Conservation (phyloP, 2,113 vertebrate genomes). For the Cercopithecus mona region DNA sequence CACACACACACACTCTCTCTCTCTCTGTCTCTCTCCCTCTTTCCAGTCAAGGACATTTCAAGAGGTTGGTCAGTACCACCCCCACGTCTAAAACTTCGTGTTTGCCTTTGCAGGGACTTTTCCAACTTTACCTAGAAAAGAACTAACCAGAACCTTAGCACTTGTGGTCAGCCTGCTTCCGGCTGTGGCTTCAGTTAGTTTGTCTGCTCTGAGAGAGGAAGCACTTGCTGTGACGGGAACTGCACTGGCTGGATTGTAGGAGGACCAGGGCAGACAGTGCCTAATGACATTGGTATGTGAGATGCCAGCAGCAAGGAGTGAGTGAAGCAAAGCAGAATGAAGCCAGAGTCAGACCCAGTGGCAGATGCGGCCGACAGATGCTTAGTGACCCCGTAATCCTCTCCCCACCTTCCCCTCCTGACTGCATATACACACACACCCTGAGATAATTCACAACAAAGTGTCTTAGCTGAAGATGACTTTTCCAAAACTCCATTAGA, state of each 20-base stretch:
- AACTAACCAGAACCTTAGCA: conserved; percentile 77
- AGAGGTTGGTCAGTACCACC: conserved; percentile 81
- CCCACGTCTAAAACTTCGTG: conserved; percentile 79
- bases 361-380: not conserved
- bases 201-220: conserved; percentile 73
- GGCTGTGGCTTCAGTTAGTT: conserved; percentile 73
- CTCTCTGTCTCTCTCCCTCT: conserved; percentile 10
- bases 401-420: not conserved
- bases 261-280: conserved; percentile 73
- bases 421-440: too few species aligned
- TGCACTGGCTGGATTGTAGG: conserved; percentile 67
- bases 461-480: not conserved
- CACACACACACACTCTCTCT: not conserved
- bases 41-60: conserved; percentile 74
- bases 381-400: not conserved
- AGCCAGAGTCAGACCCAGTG: not conserved
- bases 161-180: conserved; percentile 86
- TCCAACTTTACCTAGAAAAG: conserved; percentile 89
- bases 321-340: not conserved
- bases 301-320: conserved; percentile 56
- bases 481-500: not conserved
- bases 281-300: conserved; percentile 68
- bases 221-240: conserved; percentile 72
- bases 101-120: conserved; percentile 85
- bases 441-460: not conserved